Evolutionary conservation across 2,113 vertebrate species (phyloP).

Genomic region (Aix galericulata): DNA sequence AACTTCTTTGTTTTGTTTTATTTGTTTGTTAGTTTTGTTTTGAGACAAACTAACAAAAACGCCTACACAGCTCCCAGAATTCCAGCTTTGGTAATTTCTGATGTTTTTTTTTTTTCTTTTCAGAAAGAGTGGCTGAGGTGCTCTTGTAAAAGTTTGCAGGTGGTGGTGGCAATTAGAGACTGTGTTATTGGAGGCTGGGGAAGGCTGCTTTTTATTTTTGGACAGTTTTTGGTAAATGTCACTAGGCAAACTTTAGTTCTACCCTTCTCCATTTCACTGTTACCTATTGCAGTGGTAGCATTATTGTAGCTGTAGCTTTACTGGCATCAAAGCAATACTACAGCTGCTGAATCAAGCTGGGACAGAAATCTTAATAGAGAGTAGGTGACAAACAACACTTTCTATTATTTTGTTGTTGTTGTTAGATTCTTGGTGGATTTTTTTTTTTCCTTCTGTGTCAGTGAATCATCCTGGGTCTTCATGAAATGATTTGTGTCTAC

Average conservation of each 20-base stretch:
- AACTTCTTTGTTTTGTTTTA: no score
- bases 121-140: neutral
- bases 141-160: neutral
- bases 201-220: neutral
- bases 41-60: neutral
- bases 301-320: neutral
- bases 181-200: neutral
- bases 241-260: neutral
- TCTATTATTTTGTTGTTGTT: neutral
- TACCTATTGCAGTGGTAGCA: neutral
- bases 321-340: neutral
- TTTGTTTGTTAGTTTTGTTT: no score
- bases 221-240: neutral
- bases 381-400: neutral
- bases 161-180: accelerated
- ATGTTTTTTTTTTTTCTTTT: neutral
- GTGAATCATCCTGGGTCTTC: neutral
- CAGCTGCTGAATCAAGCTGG: neutral
- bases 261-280: neutral
- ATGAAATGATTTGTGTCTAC: neutral
- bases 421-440: neutral
- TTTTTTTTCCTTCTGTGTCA: neutral
- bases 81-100: neutral
- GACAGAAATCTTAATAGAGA: neutral
- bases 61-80: neutral